phyloP scores from a whole-genome alignment of 2,888 invertebrate genomes.

The Danaus chrysippus region DNA sequence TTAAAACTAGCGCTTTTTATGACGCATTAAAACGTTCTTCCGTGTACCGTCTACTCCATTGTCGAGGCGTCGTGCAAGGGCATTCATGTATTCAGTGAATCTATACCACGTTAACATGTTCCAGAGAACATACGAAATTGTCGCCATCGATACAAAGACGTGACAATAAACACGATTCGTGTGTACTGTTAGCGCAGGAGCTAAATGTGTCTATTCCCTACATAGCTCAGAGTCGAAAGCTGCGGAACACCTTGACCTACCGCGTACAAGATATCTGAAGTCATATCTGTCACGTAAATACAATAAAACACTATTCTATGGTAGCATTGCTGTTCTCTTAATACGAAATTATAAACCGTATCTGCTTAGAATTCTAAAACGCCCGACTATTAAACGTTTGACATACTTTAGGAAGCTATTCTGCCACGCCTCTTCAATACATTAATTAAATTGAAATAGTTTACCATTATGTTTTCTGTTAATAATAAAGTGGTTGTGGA shows the following conservation, averaged over 20 bases:
- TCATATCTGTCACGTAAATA: conserved; percentile 74
- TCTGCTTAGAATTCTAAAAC: too few species aligned
- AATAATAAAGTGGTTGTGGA: too few species aligned
- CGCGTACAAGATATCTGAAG: conserved; percentile 42
- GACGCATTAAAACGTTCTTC: conserved; percentile 70
- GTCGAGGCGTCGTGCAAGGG: conserved; percentile 57
- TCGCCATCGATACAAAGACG: conserved; percentile 50
- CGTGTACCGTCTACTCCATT: conserved; percentile 62
- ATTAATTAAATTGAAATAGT: too few species aligned
- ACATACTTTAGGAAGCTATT: too few species aligned
- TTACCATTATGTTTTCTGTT: too few species aligned
- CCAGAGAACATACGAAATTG: conserved; percentile 59
- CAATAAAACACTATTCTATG: conserved; percentile 70
- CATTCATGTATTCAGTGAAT: conserved; percentile 62
- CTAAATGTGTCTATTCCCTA: conserved; percentile 61
- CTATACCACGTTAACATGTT: conserved; percentile 48
- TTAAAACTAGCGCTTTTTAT: conserved; percentile 74
- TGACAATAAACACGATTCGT: conserved; percentile 50
- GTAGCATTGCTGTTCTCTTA: conserved; percentile 57
- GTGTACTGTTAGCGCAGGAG: conserved; percentile 54
- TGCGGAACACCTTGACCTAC: conserved; percentile 71
- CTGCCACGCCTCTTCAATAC: too few species aligned
- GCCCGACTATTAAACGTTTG: too few species aligned
- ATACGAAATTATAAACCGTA: conserved; percentile 53
- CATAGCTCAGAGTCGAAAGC: conserved; percentile 69